phyloP scores from a whole-genome alignment of 2,113 vertebrate genomes.

The Bujurquina vittata region DNA sequence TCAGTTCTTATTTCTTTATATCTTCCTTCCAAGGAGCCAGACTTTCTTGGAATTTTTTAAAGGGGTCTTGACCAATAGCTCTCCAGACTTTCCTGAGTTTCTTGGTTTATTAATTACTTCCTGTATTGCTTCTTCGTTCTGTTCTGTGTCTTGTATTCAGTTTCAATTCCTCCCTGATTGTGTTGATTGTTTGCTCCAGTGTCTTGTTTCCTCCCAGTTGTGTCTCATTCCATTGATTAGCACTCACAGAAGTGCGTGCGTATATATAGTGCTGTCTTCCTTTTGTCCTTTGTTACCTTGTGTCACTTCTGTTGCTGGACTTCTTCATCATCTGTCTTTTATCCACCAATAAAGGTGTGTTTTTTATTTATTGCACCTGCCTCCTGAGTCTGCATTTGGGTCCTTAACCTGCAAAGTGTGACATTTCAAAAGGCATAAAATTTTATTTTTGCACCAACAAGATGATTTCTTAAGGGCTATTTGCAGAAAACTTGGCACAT shows the following conservation, averaged over 20 bases:
- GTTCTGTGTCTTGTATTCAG: background rate
- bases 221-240: background rate
- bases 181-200: background rate
- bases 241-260: background rate
- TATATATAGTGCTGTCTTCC: background rate
- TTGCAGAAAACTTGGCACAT: background rate
- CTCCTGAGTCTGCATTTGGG: background rate
- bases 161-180: background rate
- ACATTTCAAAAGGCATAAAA: background rate
- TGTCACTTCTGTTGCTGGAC: background rate
- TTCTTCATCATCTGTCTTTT: background rate
- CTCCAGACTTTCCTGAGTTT: background rate
- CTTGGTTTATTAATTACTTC: background rate
- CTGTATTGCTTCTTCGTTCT: background rate
- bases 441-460: background rate
- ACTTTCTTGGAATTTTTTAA: background rate
- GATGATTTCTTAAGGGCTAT: background rate
- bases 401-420: background rate
- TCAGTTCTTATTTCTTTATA: background rate
- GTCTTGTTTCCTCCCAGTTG: background rate
- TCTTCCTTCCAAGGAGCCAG: background rate
- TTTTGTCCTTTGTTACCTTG: background rate
- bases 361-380: background rate
- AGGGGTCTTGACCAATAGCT: background rate
- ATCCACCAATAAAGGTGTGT: background rate